A percentile compares a stretch with the other conserved stretches of the same genome.
Conservation (phyloP, 2,888 invertebrate genomes). For the Heteromyza rotundicornis region DNA sequence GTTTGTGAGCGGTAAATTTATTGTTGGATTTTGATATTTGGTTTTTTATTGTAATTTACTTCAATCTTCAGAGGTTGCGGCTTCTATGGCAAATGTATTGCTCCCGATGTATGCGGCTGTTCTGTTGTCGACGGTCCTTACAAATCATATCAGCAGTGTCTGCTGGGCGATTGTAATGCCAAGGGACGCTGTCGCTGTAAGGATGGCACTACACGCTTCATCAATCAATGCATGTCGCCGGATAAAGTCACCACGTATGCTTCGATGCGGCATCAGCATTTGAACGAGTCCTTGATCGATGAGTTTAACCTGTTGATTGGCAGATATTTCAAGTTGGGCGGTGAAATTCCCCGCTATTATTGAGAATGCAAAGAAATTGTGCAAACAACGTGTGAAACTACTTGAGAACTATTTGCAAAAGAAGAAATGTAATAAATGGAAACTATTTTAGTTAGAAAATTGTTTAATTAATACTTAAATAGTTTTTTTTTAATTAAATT, state of each 20-base stretch:
- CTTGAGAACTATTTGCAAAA: too few species aligned
- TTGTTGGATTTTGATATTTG: too few species aligned
- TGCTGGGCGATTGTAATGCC: constrained; percentile 44
- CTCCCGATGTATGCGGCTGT: constrained; percentile 59
- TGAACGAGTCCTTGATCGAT: constrained; percentile 47
- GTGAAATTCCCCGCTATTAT: background rate
- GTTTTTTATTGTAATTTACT: background rate
- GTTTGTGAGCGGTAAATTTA: constrained; percentile 42
- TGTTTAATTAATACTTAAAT: too few species aligned
- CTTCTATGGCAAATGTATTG: constrained; percentile 56
- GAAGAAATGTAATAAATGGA: too few species aligned
- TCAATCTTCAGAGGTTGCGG: constrained; percentile 44
- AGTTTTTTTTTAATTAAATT: too few species aligned
- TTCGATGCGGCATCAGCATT: constrained; percentile 40
- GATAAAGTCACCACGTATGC: constrained; percentile 57
- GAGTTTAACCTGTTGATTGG: constrained; percentile 53
- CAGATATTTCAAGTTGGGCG: constrained; percentile 38
- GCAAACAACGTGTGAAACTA: too few species aligned
- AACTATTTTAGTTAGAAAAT: too few species aligned
- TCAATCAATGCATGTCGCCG: constrained; percentile 51
- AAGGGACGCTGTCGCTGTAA: constrained; percentile 51
- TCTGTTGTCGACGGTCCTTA: constrained; percentile 40
- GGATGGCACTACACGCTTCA: constrained; percentile 50
- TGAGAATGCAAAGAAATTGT: too few species aligned
- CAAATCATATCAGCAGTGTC: constrained; percentile 36